phyloP scores from a whole-genome alignment of 2,113 vertebrate genomes.

The rat (Rattus norvegicus) region GRCr8 NC_086028.1:95087501-95088000 shows the following conservation, averaged over 20 bases:
- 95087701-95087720: neutral
- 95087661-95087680: neutral
- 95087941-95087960: neutral
- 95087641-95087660: neutral
- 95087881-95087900: constrained; percentile 61
- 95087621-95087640: neutral
- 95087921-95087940: neutral
- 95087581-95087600: neutral
- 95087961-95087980: neutral
- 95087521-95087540: neutral
- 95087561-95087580: neutral
- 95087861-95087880: rapidly evolving
- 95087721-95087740: neutral
- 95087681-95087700: too few relatives aligned
- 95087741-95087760: neutral
- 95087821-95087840: neutral
- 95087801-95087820: neutral
- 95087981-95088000: neutral
- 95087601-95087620: neutral
- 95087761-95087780: neutral
- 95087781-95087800: neutral
- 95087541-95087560: neutral
- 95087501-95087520: neutral
- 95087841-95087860: neutral
- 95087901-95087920: constrained; percentile 39